Evolutionary conservation across 2,797 vertebrate species (phyloP).

Genomic region (Geotrypetes seraphini): DNA sequence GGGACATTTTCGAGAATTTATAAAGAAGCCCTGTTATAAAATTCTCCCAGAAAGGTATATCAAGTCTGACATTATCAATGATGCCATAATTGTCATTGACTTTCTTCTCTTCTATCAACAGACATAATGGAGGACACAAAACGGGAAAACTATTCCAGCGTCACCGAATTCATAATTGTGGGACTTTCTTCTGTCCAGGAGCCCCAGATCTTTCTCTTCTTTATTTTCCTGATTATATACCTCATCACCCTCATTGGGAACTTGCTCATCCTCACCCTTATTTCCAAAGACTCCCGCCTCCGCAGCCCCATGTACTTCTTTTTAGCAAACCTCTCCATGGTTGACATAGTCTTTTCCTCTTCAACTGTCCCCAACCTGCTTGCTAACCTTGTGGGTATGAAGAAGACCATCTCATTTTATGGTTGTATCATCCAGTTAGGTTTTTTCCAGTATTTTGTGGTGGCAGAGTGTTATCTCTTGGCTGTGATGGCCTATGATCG

Average conservation of each 20-base stretch:
- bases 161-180: neutral
- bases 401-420: slow-evolving; percentile 13
- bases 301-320: slow-evolving; percentile 17
- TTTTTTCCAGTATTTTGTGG: slow-evolving; percentile 15
- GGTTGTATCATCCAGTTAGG: slow-evolving; percentile 7
- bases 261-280: neutral
- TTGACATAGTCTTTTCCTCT: slow-evolving; percentile 13
- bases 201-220: neutral
- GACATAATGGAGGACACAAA: neutral
- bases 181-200: neutral
- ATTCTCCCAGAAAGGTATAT: too few relatives aligned
- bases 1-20: too few relatives aligned
- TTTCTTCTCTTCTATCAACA: too few relatives aligned
- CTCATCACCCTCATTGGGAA: slow-evolving; percentile 2
- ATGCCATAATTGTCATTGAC: too few relatives aligned
- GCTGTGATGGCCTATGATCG: neutral
- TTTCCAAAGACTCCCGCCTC: neutral
- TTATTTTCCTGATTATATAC: slow-evolving; percentile 4
- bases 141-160: neutral
- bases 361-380: slow-evolving; percentile 9
- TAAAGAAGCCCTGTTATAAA: too few relatives aligned
- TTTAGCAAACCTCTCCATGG: slow-evolving; percentile 14
- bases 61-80: too few relatives aligned
- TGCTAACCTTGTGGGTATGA: neutral
- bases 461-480: slow-evolving; percentile 15